A percentile compares a stretch with the other conserved stretches of the same genome.
Evolutionary conservation across 2,888 invertebrate genomes (phyloP).

Genomic region (Hypselothyrea guttata): DNA sequence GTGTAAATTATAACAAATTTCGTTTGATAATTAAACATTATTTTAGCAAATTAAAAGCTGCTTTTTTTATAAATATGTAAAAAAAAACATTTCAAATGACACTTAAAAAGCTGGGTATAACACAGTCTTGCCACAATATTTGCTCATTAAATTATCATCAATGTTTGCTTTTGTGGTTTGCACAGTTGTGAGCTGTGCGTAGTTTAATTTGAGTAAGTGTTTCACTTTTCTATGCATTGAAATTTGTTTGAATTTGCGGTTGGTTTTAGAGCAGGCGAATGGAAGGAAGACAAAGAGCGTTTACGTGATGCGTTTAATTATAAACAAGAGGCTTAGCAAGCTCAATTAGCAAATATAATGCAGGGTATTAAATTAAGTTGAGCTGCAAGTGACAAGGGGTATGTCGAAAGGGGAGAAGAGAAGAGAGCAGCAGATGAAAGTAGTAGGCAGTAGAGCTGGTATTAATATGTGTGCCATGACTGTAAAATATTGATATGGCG

Average conservation of each 20-base stretch:
- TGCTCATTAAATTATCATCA: background rate
- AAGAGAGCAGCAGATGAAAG: too few species aligned
- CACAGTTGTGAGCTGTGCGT: conserved; percentile 2
- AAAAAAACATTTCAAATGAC: too few species aligned
- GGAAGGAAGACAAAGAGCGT: conserved; percentile 7
- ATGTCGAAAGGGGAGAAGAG: too few species aligned
- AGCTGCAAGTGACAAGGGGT: background rate
- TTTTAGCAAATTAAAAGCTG: too few species aligned
- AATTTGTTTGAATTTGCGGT: conserved; percentile 41
- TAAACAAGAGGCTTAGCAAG: conserved; percentile 16
- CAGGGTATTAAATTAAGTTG: conserved; percentile 13
- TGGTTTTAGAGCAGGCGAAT: conserved; percentile 1
- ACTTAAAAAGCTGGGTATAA: too few species aligned
- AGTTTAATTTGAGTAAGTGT: conserved; percentile 53
- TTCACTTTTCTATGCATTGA: conserved; percentile 22
- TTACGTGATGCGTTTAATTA: conserved; percentile 8
- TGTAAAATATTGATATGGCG: too few species aligned
- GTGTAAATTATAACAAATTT: too few species aligned
- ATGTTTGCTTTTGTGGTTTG: conserved; percentile 17
- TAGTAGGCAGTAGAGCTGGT: too few species aligned
- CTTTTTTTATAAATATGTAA: too few species aligned
- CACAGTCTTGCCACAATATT: too few species aligned
- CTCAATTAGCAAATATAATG: conserved; percentile 24
- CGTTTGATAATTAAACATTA: too few species aligned
- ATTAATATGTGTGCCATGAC: too few species aligned